A percentile compares a stretch with the other conserved stretches of the same genome.
Conservation (phyloP, 1,140 invertebrate species). For the Magallana ariakensis region DNA sequence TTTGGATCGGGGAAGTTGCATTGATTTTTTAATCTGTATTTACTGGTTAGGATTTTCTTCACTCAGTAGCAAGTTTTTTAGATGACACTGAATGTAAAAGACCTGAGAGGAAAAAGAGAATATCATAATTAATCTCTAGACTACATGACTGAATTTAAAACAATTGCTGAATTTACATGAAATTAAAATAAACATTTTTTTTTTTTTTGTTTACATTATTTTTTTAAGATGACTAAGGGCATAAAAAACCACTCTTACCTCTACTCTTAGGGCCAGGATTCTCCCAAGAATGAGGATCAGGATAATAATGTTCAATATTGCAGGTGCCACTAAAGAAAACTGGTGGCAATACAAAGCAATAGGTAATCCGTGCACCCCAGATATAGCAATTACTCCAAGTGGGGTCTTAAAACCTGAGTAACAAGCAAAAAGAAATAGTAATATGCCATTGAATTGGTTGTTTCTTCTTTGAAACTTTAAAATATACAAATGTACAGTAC, state of each 20-base stretch:
- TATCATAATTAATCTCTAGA: background rate
- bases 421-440: background rate
- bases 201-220: too few relatives aligned
- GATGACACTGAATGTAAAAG: background rate
- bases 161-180: too few relatives aligned
- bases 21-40: too few relatives aligned
- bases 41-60: background rate
- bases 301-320: conserved; percentile 50
- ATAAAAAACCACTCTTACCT: conserved; percentile 55
- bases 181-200: too few relatives aligned
- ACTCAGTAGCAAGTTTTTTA: background rate
- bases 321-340: conserved; percentile 45
- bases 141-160: too few relatives aligned
- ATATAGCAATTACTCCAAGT: conserved; percentile 65
- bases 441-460: too few relatives aligned
- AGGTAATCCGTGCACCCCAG: conserved; percentile 65
- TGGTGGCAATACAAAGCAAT: conserved; percentile 64
- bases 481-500: too few relatives aligned
- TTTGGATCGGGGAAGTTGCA: too few relatives aligned
- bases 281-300: conserved; percentile 61
- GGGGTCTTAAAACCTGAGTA: conserved; percentile 71
- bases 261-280: conserved; percentile 62
- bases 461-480: too few relatives aligned
- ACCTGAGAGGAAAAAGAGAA: background rate
- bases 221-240: too few relatives aligned